Conservation (phyloP, 2,888 invertebrate genomes). For the Tetrapedia diversipes region DNA sequence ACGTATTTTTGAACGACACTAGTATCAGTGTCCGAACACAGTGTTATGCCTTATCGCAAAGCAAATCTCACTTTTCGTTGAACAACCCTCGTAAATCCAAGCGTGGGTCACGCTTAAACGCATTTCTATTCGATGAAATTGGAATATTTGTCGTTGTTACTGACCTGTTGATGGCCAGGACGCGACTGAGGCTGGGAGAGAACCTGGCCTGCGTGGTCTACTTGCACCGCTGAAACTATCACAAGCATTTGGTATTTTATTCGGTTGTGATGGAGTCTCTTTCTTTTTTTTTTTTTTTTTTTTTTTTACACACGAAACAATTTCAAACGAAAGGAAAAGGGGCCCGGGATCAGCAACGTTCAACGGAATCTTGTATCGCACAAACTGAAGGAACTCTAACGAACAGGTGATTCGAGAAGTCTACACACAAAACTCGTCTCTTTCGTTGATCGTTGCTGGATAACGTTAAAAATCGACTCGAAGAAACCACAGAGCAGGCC, state of each 20-base stretch:
- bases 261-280: conserved; percentile 69
- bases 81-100: too few species aligned
- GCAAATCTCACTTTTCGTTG: too few species aligned
- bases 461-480: conserved; percentile 25
- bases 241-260: conserved; percentile 81
- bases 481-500: conserved; percentile 73
- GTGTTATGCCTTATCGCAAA: too few species aligned
- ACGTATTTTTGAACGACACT: too few species aligned
- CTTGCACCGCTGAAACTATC: conserved; percentile 82
- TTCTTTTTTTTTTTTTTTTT: conserved; percentile 37
- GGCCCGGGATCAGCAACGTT: conserved; percentile 15
- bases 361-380: conserved; percentile 27
- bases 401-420: too few species aligned
- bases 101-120: neutral
- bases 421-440: too few species aligned
- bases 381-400: conserved; percentile 68
- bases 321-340: conserved; percentile 9
- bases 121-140: conserved; percentile 66
- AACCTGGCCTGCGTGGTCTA: conserved; percentile 82
- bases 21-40: too few species aligned
- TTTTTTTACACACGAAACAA: conserved; percentile 39
- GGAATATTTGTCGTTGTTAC: conserved; percentile 78
- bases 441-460: conserved; percentile 45
- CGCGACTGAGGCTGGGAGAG: conserved; percentile 82
- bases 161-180: conserved; percentile 82